phyloP scores from a whole-genome alignment of 2,888 invertebrate species.

The Myopa testacea region DNA sequence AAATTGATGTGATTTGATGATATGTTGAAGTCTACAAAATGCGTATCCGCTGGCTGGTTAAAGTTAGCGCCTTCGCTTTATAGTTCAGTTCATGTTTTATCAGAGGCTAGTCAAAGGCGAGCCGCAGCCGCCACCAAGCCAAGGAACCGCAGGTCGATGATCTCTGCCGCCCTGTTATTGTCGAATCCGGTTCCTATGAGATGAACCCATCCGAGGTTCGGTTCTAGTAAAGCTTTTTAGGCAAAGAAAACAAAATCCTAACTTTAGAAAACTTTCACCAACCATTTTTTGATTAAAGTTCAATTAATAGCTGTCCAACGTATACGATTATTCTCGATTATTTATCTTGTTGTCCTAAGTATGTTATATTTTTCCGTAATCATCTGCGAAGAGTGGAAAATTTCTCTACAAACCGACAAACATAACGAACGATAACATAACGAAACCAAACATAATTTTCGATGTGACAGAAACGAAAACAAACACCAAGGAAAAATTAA shows the following conservation, averaged over 20 bases:
- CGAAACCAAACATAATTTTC: neutral
- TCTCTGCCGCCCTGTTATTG: conserved; percentile 4
- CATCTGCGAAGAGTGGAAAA: neutral
- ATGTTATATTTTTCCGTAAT: too few relatives aligned
- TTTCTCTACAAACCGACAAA: neutral
- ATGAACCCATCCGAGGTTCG: neutral
- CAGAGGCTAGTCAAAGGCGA: too few relatives aligned
- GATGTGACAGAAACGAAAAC: neutral
- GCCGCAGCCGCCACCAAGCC: too few relatives aligned
- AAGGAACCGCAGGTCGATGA: conserved; percentile 13
- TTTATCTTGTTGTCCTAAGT: too few relatives aligned
- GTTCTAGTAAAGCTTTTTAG: neutral
- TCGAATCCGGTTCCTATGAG: neutral
- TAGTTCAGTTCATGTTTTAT: too few relatives aligned
- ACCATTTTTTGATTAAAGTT: too few relatives aligned
- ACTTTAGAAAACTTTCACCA: neutral
- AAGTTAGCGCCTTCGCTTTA: too few relatives aligned
- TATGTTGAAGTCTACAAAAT: too few relatives aligned
- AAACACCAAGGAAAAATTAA: neutral
- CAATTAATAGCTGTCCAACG: too few relatives aligned
- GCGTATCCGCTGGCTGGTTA: too few relatives aligned
- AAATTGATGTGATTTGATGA: too few relatives aligned
- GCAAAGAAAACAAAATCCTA: neutral
- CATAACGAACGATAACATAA: neutral
- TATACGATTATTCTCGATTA: too few relatives aligned